Base-by-base conservation (phyloP, 2,797 vertebrate species). In the Pangasius larnaudii region DNA sequence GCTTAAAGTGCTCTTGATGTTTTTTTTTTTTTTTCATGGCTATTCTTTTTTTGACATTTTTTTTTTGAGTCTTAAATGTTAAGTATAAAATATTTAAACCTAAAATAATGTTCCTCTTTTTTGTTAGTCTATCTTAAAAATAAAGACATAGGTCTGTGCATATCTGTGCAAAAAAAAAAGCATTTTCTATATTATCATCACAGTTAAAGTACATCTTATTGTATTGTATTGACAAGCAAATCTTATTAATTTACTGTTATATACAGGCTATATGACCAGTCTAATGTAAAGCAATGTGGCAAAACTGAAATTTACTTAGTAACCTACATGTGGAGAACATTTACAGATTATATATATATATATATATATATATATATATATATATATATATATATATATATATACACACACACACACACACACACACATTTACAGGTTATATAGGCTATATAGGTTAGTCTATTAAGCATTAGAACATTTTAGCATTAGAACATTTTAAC, bases 381-480 rank as follows among this genome's bases (percentile, higher is more conserved):
- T 36, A 1, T 36, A 36, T 36, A 36, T 36, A 36, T 36, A 36
- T 36, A 36, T 36, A 36, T 2, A 36, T 36, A 1, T 36, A 36
- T 36, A 36, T 36, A n/a, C n/a, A n/a, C n/a, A n/a, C n/a, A n/a
- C n/a, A n/a, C n/a, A n/a, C n/a, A n/a, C n/a, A n/a, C n/a, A n/a
- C n/a, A n/a, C n/a, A n/a, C n/a, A n/a, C n/a, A n/a, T n/a, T 81
- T 81, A 61, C 19, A 81, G 49, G 30, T 27, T 72, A 46, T 46
- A 46, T 79, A 53, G 11, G 4, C 7, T 78, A 78, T 42, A 16
- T 1, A 61, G 1, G 79, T 42, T 82, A 61, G 22, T 39, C 24
- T 61, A 39, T 36, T 36, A 58, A 56, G 18, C 16, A 81, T 39
- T 80, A 2, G 19, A 39, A 39, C 19, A 8, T 27, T 16, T 19